A percentile compares a stretch with the other conserved stretches of the same genome.
These are phyloP conservation scores for Altica lythri DNA, from an alignment of 2,888 invertebrate genomes.

Conservation along the genomic window DNA sequence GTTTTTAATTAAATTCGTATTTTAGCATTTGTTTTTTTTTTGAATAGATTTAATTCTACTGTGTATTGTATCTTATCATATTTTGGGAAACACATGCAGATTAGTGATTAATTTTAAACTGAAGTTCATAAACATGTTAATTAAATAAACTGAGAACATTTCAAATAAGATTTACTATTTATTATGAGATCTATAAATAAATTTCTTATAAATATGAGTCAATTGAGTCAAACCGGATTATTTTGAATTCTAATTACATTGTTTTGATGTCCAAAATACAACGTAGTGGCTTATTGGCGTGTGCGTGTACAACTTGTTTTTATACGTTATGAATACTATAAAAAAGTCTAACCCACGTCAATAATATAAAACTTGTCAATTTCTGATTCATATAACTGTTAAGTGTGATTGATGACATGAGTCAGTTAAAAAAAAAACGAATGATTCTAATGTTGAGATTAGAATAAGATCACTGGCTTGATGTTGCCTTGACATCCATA, in stretches of 20 bases:
- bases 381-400: slow-evolving; percentile 2
- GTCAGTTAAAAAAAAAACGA: slow-evolving; percentile 4
- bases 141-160: background rate
- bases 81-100: too few species aligned
- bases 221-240: background rate
- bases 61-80: too few species aligned
- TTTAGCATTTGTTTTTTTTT: too few species aligned
- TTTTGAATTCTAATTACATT: background rate
- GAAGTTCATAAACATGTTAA: background rate
- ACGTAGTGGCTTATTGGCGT: too few species aligned
- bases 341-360: too few species aligned
- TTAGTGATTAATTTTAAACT: too few species aligned
- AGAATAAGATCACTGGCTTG: slow-evolving; percentile 3
- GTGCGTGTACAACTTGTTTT: too few species aligned
- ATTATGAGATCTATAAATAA: background rate
- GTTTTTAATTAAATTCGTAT: too few species aligned
- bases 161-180: too few species aligned
- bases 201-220: too few species aligned
- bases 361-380: background rate
- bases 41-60: too few species aligned
- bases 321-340: too few species aligned
- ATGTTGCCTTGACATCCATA: slow-evolving; percentile 8
- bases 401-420: slow-evolving; percentile 10
- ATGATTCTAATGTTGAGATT: slow-evolving; percentile 4
- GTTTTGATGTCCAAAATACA: background rate